Base-by-base conservation (phyloP, 30 jellyfish, hydroid and myxozoan species). In the Chrysaora quinquecirrha region DNA sequence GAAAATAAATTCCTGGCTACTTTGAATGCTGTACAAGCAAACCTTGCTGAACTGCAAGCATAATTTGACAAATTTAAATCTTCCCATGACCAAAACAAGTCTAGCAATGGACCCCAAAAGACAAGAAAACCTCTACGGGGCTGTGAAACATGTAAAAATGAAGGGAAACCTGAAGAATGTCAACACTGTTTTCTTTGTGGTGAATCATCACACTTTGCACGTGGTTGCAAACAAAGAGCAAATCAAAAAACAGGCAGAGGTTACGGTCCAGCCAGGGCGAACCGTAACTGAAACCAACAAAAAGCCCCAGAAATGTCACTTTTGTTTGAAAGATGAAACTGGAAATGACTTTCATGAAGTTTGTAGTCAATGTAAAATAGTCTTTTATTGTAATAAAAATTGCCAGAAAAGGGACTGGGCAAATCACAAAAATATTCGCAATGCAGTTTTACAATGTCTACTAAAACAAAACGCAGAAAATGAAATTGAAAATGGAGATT, bases 161-260 rank as follows among this genome's bases (percentile, higher is more conserved):
- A 68, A 66, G 31, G 72, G 43, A 69, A 20, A 50, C 21, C 83
- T 30, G 90, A 79, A 63, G 74, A 66, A 23, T 81, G 91, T 34
- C 34, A 56, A 43, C 91, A 81, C 68, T 81, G 91, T 38, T 81
- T 34, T 34, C 4, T 81, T 38, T 81, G 91, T 68, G 91, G 91
- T 43, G 80, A 48, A 22, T 68, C 91, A 2, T 46, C 47, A 12
- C 85, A 66, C 48, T 81, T 66, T 68, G 80, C 91, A 1, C 72
- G 72, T 30, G 85, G 85, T 56, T 81, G 91, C 67, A 63, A 78
- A 25, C 58, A 79, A 64, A 64, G 82, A 65, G 23, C 16, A 2
- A 80, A 3, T 29, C 60, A 71, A 66, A 65, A 66, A 79, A 64
- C 33, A 84, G 65, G 69, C 80, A 19, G 63, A 65, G 32, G 82